phyloP scores from a whole-genome alignment of 1,140 invertebrate genomes.

The Hirudo medicinalis region DNA sequence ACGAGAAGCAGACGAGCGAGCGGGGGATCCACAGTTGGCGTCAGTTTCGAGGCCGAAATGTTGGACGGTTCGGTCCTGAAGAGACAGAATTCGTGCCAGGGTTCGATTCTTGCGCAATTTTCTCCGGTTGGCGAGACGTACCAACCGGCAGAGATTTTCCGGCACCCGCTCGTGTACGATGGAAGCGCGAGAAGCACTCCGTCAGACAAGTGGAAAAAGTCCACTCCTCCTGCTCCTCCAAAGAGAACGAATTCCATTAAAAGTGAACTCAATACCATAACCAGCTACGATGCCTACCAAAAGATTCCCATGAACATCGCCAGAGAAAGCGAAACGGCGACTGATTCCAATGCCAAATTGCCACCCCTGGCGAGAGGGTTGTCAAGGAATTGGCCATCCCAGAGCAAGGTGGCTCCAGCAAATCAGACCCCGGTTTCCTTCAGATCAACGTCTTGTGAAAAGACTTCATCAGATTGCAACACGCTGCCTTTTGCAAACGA shows the following conservation, averaged over 20 bases:
- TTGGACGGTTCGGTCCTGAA: background rate
- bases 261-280: constrained; percentile 49
- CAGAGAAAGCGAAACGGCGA: background rate
- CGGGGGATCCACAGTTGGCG: background rate
- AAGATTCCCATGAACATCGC: background rate
- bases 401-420: no score
- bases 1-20: constrained; percentile 14
- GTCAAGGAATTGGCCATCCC: background rate
- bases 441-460: no score
- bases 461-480: constrained; percentile 63
- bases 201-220: constrained; percentile 2
- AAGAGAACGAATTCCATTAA: constrained; percentile 49
- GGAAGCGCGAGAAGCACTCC: background rate
- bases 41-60: background rate
- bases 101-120: background rate
- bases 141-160: background rate
- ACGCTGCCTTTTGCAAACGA: constrained; percentile 96
- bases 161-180: background rate
- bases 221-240: constrained; percentile 25
- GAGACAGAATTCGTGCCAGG: constrained; percentile 5
- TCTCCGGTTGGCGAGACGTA: no score
- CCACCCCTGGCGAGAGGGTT: background rate
- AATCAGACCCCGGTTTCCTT: no score
- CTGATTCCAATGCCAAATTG: background rate
- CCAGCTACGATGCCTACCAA: constrained; percentile 42